Evolutionary conservation across 2,113 vertebrate genomes (phyloP).

Genomic region (Meriones unguiculatus): DNA sequence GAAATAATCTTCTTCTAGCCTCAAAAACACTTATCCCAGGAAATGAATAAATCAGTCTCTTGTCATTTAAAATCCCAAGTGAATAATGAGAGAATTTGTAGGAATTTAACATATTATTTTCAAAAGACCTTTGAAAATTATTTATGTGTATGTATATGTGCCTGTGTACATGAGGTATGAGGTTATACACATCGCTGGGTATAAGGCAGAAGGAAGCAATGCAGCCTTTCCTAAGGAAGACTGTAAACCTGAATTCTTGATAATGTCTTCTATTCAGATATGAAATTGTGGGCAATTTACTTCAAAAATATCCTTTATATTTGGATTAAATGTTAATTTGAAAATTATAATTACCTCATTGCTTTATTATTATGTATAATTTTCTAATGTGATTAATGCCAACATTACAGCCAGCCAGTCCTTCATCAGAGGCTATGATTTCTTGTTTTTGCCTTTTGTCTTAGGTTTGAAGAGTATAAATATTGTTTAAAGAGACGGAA

Average conservation of each 20-base stretch:
- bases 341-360: neutral
- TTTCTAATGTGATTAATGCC: neutral
- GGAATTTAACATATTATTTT: neutral
- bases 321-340: neutral
- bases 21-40: neutral
- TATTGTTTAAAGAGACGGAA: neutral
- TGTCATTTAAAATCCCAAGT: slow-evolving; percentile 7
- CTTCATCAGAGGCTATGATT: neutral
- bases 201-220: neutral
- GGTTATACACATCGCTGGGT: accelerated
- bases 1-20: neutral
- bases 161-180: neutral
- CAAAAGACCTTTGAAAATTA: neutral
- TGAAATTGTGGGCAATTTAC: neutral
- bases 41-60: neutral
- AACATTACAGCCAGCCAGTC: neutral
- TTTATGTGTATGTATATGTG: neutral
- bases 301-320: neutral
- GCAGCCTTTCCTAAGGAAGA: neutral
- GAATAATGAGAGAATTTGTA: neutral
- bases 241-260: neutral
- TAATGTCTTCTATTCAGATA: neutral
- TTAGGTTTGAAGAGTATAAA: neutral
- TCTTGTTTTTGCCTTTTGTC: neutral
- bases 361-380: neutral